Base-by-base conservation (phyloP, 2,113 vertebrate species). In the Tenrec ecaudatus region DNA sequence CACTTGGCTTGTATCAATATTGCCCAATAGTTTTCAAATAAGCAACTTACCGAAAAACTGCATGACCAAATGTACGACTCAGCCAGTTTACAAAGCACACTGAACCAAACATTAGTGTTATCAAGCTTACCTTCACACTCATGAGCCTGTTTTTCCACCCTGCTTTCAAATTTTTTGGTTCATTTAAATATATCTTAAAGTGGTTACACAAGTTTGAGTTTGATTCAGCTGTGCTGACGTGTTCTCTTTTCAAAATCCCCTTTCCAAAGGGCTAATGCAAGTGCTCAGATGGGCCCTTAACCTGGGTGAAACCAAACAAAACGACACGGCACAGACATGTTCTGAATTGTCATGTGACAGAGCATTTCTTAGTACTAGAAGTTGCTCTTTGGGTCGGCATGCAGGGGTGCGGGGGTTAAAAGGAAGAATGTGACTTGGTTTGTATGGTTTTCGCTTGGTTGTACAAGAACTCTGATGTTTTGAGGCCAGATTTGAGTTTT, bases 11-110 rank as follows among this genome's bases (percentile, higher is more conserved):
- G 36, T 47, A 29, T 71, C 38, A 82, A 22, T 87, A 93, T 93
- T 96, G 93, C 76, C 66, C 91, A 82, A 58, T 29, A 36, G 31
- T 84, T 66, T 81, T 84, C 36, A 93, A 73, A 60, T 27, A 79
- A 94, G 64, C 47, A 88, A 80, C 58, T 92, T 92, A 90, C 40
- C 10, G 5, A 89, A 95, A 95, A 94, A 53, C 69, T 89, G 79
- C 27, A 90, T 88, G 66, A 92, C 88, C 57, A 86, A 92, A 47
- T 33, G 1, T 77, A 29, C 58, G 5, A 79, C 71, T 91, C 82
- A 92, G 38, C 90, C 43, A 6, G 80, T 75, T 87, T 76, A 82
- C 87, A 62, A 38, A 95, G 62, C 71, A 89, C 11, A 43, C 15
- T 36, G 88, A 92, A 86, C 40, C 66, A 77, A 29, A 36, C 1